These are phyloP conservation scores for Colletes gigas DNA, from an alignment of 1,140 invertebrate genomes.

Conservation along the genomic window DNA sequence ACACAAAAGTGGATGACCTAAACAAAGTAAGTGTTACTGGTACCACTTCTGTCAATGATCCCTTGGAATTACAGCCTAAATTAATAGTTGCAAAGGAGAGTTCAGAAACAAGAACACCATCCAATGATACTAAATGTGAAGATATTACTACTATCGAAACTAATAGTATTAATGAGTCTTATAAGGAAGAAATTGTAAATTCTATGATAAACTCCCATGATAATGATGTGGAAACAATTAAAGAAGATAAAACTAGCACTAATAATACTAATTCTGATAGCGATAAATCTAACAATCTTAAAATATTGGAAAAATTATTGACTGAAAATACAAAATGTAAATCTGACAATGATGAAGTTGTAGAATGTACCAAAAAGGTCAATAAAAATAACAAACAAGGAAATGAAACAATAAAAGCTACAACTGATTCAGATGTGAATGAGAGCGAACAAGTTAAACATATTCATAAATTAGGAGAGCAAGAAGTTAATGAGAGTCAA, in stretches of 20 bases:
- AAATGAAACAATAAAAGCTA: not conserved
- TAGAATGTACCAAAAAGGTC: not conserved
- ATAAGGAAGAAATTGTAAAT: constrained; percentile 2
- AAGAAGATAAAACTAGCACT: not conserved
- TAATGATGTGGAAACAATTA: not conserved
- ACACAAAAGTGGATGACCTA: not conserved
- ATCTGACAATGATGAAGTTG: not conserved
- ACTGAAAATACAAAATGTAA: not conserved
- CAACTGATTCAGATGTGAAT: not conserved
- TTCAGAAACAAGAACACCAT: not conserved
- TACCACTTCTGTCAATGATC: not conserved
- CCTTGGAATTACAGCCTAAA: not conserved
- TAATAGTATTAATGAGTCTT: constrained; percentile 9
- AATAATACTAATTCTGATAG: not conserved
- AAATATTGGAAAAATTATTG: not conserved
- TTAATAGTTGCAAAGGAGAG: not conserved
- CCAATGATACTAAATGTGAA: constrained; percentile 13
- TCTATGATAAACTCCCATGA: not conserved
- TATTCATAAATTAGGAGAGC: not conserved
- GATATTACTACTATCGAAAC: constrained; percentile 5
- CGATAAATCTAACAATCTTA: not conserved
- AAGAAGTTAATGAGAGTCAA: not conserved
- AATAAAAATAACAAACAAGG: constrained; percentile 6
- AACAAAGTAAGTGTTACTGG: not conserved
- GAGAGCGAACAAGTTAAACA: not conserved